Base-by-base conservation (phyloP, 2,888 invertebrate species). In the Cephonodes hylas region DNA sequence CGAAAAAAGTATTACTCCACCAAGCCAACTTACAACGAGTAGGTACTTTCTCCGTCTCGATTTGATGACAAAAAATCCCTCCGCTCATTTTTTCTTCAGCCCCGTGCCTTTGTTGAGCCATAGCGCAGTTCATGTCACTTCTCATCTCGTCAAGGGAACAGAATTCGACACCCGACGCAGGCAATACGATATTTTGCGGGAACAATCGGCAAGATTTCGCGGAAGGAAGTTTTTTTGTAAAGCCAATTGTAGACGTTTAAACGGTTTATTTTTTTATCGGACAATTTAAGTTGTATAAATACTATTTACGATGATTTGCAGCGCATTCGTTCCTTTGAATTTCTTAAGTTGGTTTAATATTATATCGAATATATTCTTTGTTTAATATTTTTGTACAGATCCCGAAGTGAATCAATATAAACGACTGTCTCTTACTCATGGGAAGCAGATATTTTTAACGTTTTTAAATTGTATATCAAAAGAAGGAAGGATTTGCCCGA, bases 151-250 rank as follows among this genome's bases (percentile, higher is more conserved):
- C 71, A 67, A 72, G 71, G 76, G 79, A 69, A 71, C 70, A 72
- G 76, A 82, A 82, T 71, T 75, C 75, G 87, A 87, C 83, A 86
- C 85, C 82, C 76, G 79, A 72, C 70, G 64, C 66, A 61, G 69
- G 84, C 81, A 85, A 89, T 74, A 62, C 72, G 86, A 90, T 87
- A 87, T 80, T 86, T 86, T 84, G 72, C 78, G 71, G 77, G 73
- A 80, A 76, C 79, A 81, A 80, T 76, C 72, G 70, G 64, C 61
- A 13, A 67, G 63, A 70, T 70, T 87, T 89, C 88, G 81, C 83
- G 89, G 89, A 89, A 91, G 88, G 86, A 88, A 89, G 80, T 79
- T 69, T 76, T 79, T 77, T 81, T 83, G 15, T 22, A 23, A 23
- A 53, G 18, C 13, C 7, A 23, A 34, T 22, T 42, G 25, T 34